Percentiles rank a stretch among this genome's conserved stretches.
These are phyloP conservation scores for Anoplopoma fimbria DNA, from an alignment of 2,113 vertebrate genomes.

Conservation along the genomic window DNA sequence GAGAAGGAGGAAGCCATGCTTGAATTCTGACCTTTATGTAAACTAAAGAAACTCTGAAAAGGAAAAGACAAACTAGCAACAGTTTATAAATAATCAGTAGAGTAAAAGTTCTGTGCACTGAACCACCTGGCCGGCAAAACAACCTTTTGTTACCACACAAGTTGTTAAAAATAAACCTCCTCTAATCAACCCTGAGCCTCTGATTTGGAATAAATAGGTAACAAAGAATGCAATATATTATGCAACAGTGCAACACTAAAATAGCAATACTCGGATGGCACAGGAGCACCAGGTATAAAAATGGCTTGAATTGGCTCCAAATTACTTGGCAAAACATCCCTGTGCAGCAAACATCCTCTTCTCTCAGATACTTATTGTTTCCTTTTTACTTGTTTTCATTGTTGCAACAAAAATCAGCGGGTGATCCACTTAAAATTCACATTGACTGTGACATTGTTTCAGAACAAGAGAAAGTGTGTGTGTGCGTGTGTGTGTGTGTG, in stretches of 20 bases:
- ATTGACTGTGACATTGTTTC: constrained; percentile 71
- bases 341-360: constrained; percentile 81
- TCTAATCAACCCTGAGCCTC: constrained; percentile 39
- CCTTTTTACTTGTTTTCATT: constrained; percentile 71
- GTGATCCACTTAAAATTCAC: constrained; percentile 75
- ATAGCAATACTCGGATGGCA: constrained; percentile 65
- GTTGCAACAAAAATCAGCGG: constrained; percentile 53
- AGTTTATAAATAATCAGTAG: constrained; percentile 66
- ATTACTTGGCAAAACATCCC: constrained; percentile 75
- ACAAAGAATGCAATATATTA: constrained; percentile 66
- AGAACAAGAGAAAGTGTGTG: constrained; percentile 22
- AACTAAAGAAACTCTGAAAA: constrained; percentile 26
- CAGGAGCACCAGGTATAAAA: constrained; percentile 62
- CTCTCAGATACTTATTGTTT: constrained; percentile 78
- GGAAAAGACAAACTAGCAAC: constrained; percentile 16
- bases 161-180: constrained; percentile 68
- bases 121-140: constrained; percentile 35
- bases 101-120: constrained; percentile 43
- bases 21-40: constrained; percentile 23
- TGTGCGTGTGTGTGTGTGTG: constrained; percentile 15
- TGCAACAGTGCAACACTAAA: constrained; percentile 66
- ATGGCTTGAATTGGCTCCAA: constrained; percentile 67
- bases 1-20: constrained; percentile 3
- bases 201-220: constrained; percentile 33
- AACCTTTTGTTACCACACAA: constrained; percentile 42